Conservation (phyloP, 2,797 vertebrate genomes). For the Enteromius anoplus region DNA sequence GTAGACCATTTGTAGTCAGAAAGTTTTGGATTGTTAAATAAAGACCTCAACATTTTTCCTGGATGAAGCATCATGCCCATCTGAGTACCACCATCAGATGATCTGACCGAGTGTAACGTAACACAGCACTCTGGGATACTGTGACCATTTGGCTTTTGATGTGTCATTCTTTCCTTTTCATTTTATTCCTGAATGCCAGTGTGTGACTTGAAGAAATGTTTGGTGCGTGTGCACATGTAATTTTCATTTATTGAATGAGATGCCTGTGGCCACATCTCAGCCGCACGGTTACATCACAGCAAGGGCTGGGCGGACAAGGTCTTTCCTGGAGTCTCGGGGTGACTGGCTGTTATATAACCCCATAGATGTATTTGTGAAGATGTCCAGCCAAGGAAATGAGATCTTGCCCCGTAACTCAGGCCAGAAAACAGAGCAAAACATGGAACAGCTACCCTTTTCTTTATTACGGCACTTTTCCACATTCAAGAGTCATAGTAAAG, state of each 20-base stretch:
- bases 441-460: not conserved
- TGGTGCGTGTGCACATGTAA: not conserved
- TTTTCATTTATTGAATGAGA: slow-evolving; percentile 4
- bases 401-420: slow-evolving; percentile 19
- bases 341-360: slow-evolving; percentile 36
- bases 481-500: not conserved
- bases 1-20: slow-evolving; percentile 25
- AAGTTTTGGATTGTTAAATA: slow-evolving; percentile 18
- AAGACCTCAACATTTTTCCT: slow-evolving; percentile 12
- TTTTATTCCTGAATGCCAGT: not conserved
- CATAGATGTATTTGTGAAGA: slow-evolving; percentile 4
- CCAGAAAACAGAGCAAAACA: slow-evolving; percentile 37
- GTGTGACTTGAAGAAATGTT: not conserved
- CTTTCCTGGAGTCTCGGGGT: slow-evolving; percentile 11
- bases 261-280: not conserved
- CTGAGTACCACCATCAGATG: slow-evolving; percentile 13
- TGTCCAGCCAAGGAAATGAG: slow-evolving; percentile 32
- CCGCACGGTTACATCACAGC: slow-evolving; percentile 29
- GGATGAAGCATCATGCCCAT: slow-evolving; percentile 6
- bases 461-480: slow-evolving; percentile 8
- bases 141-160: not conserved
- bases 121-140: not conserved
- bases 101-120: not conserved
- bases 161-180: slow-evolving; percentile 24
- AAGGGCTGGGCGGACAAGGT: slow-evolving; percentile 14